A percentile compares a stretch with the other conserved stretches of the same genome.
phyloP scores from a whole-genome alignment of 2,888 invertebrate genomes.

The Heliconius ismenius region DNA sequence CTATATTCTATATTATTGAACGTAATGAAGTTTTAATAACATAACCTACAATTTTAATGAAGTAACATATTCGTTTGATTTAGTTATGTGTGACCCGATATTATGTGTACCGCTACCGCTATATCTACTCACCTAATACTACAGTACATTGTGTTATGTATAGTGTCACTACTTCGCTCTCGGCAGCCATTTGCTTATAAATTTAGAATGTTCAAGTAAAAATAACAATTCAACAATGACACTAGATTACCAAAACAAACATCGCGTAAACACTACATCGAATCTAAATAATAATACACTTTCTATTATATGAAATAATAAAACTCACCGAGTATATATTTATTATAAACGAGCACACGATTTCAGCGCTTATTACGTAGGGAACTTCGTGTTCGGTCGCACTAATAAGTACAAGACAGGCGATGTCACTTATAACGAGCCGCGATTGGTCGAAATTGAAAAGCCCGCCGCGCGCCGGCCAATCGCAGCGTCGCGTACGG shows the following conservation, averaged over 20 bases:
- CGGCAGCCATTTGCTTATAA: conserved; percentile 82
- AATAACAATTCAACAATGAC: conserved; percentile 55
- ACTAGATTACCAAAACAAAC: conserved; percentile 38
- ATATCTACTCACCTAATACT: conserved; percentile 47
- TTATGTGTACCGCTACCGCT: conserved; percentile 28
- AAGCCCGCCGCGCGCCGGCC: conserved; percentile 68
- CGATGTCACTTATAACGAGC: conserved; percentile 62
- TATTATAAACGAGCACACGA: conserved; percentile 77
- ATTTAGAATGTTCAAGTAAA: conserved; percentile 76
- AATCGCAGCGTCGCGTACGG: conserved; percentile 63
- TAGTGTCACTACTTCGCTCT: conserved; percentile 71
- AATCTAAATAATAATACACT: conserved; percentile 44
- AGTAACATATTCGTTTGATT: conserved; percentile 16
- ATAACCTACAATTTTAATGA: conserved; percentile 18
- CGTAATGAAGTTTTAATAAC: conserved; percentile 13
- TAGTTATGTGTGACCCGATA: conserved; percentile 35
- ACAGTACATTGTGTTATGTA: conserved; percentile 48
- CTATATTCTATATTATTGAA: background rate
- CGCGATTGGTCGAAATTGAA: conserved; percentile 74
- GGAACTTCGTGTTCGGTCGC: conserved; percentile 72
- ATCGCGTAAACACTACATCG: conserved; percentile 39
- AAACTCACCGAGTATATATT: conserved; percentile 74
- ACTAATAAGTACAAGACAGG: conserved; percentile 69
- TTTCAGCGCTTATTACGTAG: conserved; percentile 82
- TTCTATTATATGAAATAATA: conserved; percentile 55